These are phyloP conservation scores for Salvator merianae DNA, from an alignment of 2,113 vertebrate genomes.

Conservation along the genomic window DNA sequence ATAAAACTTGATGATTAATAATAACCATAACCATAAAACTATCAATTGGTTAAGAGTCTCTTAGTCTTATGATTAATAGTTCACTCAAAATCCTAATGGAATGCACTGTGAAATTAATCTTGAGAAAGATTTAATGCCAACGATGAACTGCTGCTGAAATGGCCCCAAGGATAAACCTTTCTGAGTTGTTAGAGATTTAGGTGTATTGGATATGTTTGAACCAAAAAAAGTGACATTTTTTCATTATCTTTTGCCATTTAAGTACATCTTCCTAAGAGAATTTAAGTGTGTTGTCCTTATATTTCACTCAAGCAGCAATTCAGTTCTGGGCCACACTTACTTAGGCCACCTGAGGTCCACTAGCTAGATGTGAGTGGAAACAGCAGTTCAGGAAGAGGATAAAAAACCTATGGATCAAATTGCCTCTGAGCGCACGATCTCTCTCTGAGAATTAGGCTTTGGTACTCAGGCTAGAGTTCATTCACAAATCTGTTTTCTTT, in stretches of 20 bases:
- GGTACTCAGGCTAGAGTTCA: too few species aligned
- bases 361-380: too few species aligned
- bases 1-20: slow-evolving; percentile 65
- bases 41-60: slow-evolving; percentile 56
- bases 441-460: too few species aligned
- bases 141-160: slow-evolving; percentile 47
- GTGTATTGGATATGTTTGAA: slow-evolving; percentile 9
- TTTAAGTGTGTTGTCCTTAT: background rate
- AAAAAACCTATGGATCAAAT: too few species aligned
- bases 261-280: background rate
- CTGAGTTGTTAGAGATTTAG: slow-evolving; percentile 47
- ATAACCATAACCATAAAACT: slow-evolving; percentile 52
- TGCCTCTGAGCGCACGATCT: too few species aligned
- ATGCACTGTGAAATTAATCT: slow-evolving; percentile 55
- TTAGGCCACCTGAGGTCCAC: too few species aligned
- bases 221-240: background rate
- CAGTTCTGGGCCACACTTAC: background rate
- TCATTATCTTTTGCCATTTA: slow-evolving; percentile 13
- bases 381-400: too few species aligned
- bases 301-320: background rate
- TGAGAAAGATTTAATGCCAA: slow-evolving; percentile 51
- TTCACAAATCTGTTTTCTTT: too few species aligned
- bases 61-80: slow-evolving; percentile 64
- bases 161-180: slow-evolving; percentile 44
- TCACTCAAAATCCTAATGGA: slow-evolving; percentile 62